Conservation (phyloP, 2,113 vertebrate species). For the Felis catus region DNA sequence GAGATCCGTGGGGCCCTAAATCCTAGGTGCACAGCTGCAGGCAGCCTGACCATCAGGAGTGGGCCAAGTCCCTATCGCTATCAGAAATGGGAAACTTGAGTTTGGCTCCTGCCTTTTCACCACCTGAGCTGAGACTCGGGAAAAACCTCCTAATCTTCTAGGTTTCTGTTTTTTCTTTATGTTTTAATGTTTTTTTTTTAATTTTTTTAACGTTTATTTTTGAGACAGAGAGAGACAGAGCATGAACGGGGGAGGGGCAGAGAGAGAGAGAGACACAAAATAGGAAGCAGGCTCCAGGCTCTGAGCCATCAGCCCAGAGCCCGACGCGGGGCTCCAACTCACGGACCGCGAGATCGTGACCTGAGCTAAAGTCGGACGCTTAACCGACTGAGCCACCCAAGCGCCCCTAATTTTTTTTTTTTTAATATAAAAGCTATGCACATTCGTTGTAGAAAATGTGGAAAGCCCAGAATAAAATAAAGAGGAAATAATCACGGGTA, state of each 20-base stretch:
- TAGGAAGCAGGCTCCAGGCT: too few species aligned
- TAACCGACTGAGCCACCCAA: too few species aligned
- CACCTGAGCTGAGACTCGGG: not conserved
- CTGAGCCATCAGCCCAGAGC: too few species aligned
- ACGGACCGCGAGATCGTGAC: too few species aligned
- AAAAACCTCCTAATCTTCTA: not conserved
- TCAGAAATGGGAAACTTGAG: not conserved
- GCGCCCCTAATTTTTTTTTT: not conserved
- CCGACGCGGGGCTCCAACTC: too few species aligned
- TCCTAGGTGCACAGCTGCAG: not conserved
- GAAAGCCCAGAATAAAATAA: not conserved
- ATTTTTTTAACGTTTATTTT: too few species aligned
- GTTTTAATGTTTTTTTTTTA: not conserved
- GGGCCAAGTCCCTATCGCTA: too few species aligned
- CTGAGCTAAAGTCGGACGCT: too few species aligned
- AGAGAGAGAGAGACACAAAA: too few species aligned
- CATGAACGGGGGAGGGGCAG: too few species aligned
- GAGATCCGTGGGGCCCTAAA: accelerated
- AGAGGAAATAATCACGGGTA: not conserved
- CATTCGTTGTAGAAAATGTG: not conserved
- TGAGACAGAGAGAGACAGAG: too few species aligned
- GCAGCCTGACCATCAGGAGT: not conserved
- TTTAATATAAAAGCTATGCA: not conserved
- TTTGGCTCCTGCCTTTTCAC: not conserved
- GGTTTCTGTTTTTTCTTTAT: not conserved